Base-by-base conservation (phyloP, 2,797 vertebrate genomes). In the Chromobotia macracanthus region DNA sequence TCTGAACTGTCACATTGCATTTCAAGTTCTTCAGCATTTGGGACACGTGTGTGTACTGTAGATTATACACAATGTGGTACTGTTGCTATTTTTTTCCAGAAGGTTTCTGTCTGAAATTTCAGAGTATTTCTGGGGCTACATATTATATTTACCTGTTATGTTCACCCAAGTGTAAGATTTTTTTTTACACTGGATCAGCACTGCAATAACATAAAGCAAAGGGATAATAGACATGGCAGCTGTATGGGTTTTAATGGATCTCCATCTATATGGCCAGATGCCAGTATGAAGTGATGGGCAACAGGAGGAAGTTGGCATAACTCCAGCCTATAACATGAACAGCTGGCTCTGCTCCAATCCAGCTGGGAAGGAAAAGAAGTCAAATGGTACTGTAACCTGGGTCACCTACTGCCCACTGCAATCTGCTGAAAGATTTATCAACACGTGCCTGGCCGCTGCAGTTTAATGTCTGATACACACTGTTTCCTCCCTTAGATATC, bases 391-490 rank as follows among this genome's bases (percentile, higher is more conserved):
- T 81, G 66, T 86, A 92, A 91, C 86, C 86, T 84, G 87, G 88
- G 89, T 87, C 89, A 85, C 48, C 86, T 5, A 77, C 85, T 81
- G 74, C 83, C 71, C 80, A 83, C 44, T 10, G 78, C 86, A 56
- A 1, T 73, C 78, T 23, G 86, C 85, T 92, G 89, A 93, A 88
- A 92, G 91, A 93, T 92, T 91, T 91, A 92, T 91, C 89, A 90
- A 89, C 61, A 83, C 69, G 35, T 25, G 76, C 76, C 81, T 80
- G 80, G 76, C 72, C 79, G 77, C 50, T 83, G 84, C 77, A 9
- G 66, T 67, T 86, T 84, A 75, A 76, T 85, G 82, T 80, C 85
- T 87, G 51, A 89, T 87, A 72, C 80, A 80, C 80, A 84, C 80
- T 72, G 87, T 84, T 90, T 88, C 87, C 81, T 77, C 75, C 70